A percentile compares a stretch with the other conserved stretches of the same genome.
phyloP scores from a whole-genome alignment of 1,140 invertebrate species.

The Nasonia longicornis region DNA sequence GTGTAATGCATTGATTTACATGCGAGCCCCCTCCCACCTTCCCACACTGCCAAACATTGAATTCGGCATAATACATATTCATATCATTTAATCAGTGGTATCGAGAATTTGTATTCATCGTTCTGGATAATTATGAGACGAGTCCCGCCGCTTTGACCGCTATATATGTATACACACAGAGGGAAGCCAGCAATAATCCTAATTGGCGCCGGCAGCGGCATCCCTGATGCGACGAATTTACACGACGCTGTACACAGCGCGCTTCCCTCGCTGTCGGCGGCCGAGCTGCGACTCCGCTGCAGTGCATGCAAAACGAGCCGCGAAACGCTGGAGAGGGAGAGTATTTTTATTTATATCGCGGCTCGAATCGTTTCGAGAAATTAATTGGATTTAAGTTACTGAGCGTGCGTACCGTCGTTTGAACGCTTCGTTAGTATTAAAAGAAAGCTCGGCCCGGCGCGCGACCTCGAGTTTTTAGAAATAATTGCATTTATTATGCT shows the following conservation, averaged over 20 bases:
- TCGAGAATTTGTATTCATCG: neutral
- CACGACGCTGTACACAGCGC: neutral
- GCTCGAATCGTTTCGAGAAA: neutral
- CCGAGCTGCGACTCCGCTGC: neutral
- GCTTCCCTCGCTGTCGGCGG: no score
- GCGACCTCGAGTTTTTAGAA: neutral
- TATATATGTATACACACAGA: neutral
- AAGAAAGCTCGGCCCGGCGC: neutral
- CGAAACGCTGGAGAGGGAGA: neutral
- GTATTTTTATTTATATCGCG: neutral
- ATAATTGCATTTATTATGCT: no score
- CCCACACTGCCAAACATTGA: no score
- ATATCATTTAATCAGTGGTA: neutral
- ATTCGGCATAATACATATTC: neutral
- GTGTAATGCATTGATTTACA: neutral
- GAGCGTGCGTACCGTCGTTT: neutral
- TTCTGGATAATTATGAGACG: neutral
- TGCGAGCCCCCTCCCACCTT: no score
- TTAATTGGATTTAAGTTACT: neutral
- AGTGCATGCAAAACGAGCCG: neutral
- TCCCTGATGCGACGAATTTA: neutral
- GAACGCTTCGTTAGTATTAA: neutral
- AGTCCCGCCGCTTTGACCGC: neutral
- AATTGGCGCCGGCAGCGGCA: neutral
- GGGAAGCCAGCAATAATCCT: neutral